A percentile compares a stretch with the other conserved stretches of the same genome.
Conservation (phyloP, 2,888 invertebrate species). For the Calameuta idolon region DNA sequence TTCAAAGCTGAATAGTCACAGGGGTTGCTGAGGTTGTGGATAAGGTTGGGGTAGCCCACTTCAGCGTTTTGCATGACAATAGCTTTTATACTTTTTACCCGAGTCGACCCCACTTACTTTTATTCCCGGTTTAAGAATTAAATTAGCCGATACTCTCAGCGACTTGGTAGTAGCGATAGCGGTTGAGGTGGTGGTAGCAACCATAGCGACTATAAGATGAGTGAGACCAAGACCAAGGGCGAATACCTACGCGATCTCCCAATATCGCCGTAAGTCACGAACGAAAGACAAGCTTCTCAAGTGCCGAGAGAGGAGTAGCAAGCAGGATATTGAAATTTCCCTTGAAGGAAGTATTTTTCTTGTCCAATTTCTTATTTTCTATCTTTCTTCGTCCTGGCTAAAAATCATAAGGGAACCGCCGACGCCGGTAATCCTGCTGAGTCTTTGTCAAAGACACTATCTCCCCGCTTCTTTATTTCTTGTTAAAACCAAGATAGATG, state of each 20-base stretch:
- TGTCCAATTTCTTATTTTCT: slow-evolving; percentile 40
- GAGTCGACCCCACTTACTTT: slow-evolving; percentile 20
- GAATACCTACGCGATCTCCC: slow-evolving; percentile 55
- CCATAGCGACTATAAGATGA: slow-evolving; percentile 47
- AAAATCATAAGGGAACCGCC: slow-evolving; percentile 18
- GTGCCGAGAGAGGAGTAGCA: slow-evolving; percentile 41
- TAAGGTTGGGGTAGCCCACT: slow-evolving; percentile 1
- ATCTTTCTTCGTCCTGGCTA: slow-evolving; percentile 18
- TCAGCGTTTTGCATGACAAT: slow-evolving; percentile 9
- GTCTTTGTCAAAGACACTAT: neutral
- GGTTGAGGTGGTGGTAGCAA: neutral
- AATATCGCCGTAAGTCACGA: slow-evolving; percentile 60
- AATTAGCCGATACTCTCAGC: slow-evolving; percentile 48
- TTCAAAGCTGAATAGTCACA: neutral
- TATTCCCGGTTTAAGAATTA: slow-evolving; percentile 56
- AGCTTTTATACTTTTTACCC: slow-evolving; percentile 11
- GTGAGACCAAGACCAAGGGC: slow-evolving; percentile 48
- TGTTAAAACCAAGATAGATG: neutral
- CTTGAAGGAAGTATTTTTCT: slow-evolving; percentile 51
- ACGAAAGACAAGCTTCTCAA: slow-evolving; percentile 35
- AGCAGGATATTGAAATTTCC: slow-evolving; percentile 60
- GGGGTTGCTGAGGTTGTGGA: neutral
- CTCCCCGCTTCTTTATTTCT: neutral
- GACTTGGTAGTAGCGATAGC: slow-evolving; percentile 7
- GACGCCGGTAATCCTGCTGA: neutral